A percentile compares a stretch with the other conserved stretches of the same genome.
These are phyloP conservation scores for Cardinalis cardinalis DNA, from an alignment of 2,113 vertebrate species.

Conservation along the genomic window DNA sequence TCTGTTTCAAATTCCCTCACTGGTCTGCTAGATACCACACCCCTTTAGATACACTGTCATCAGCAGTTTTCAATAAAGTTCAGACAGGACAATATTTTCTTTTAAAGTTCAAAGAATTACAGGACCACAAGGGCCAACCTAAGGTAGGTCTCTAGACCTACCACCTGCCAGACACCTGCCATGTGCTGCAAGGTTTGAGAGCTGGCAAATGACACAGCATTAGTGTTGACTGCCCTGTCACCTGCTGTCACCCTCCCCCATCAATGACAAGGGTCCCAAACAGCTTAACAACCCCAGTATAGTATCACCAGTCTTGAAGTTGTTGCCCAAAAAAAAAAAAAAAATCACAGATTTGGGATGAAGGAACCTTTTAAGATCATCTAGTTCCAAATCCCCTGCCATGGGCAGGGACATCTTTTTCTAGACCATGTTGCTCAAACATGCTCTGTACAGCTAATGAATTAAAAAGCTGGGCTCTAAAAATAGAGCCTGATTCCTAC, in stretches of 20 bases:
- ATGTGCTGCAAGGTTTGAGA: fast-evolving
- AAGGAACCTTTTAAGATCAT: background rate
- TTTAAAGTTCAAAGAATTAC: background rate
- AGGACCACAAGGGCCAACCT: background rate
- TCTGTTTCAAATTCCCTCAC: background rate
- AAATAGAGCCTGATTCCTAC: background rate
- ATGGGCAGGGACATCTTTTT: background rate
- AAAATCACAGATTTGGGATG: background rate
- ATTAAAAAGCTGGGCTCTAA: background rate
- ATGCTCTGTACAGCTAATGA: background rate
- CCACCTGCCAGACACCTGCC: background rate
- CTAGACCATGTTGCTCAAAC: background rate
- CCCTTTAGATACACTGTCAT: background rate
- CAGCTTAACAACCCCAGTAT: background rate
- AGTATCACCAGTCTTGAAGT: background rate
- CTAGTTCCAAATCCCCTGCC: background rate
- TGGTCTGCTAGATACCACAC: background rate
- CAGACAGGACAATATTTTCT: background rate
- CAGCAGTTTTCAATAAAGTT: background rate
- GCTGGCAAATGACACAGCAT: background rate
- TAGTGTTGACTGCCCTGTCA: background rate
- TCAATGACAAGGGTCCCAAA: background rate
- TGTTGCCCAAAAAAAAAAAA: background rate
- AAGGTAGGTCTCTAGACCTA: background rate
- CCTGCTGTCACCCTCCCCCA: background rate